A percentile compares a stretch with the other conserved stretches of the same genome.
Evolutionary conservation across 2,797 vertebrate species (phyloP).

Genomic region (Percopsis omiscomaycus): DNA sequence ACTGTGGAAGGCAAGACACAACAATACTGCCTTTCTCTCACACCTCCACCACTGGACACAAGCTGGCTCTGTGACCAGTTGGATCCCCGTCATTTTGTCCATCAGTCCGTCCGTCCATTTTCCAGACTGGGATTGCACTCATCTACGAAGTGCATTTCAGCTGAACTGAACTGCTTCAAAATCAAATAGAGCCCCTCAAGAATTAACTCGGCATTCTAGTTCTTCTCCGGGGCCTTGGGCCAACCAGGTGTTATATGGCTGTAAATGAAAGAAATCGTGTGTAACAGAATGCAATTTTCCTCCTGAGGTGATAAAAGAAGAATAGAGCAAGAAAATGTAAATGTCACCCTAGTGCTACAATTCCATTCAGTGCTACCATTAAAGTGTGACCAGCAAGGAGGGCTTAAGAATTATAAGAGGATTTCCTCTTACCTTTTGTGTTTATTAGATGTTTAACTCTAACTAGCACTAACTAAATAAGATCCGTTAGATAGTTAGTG

Average conservation of each 20-base stretch:
- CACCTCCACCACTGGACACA: no score
- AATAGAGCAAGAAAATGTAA: conserved; percentile 4
- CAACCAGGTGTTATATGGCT: conserved; percentile 43
- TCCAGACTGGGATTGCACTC: conserved; percentile 25
- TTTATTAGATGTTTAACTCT: no score
- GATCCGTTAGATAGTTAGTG: no score
- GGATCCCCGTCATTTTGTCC: no score
- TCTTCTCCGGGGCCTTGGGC: conserved; percentile 22
- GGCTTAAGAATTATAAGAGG: no score
- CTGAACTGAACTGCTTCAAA: conserved; percentile 44
- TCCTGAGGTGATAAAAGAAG: neutral
- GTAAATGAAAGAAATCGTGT: conserved; percentile 18
- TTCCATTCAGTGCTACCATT: no score
- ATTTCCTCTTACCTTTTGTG: no score
- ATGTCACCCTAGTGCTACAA: neutral
- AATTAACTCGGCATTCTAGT: conserved; percentile 24
- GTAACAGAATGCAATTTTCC: conserved; percentile 30
- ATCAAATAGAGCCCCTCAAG: conserved; percentile 44
- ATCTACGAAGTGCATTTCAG: conserved; percentile 47
- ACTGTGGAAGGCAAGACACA: no score
- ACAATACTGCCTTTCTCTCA: no score
- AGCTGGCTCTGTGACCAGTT: no score
- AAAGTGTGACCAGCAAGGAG: no score
- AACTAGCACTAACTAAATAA: no score
- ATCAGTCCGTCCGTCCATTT: conserved; percentile 20